phyloP scores from a whole-genome alignment of 2,888 invertebrate genomes.

The Hypomecis atomaria region DNA sequence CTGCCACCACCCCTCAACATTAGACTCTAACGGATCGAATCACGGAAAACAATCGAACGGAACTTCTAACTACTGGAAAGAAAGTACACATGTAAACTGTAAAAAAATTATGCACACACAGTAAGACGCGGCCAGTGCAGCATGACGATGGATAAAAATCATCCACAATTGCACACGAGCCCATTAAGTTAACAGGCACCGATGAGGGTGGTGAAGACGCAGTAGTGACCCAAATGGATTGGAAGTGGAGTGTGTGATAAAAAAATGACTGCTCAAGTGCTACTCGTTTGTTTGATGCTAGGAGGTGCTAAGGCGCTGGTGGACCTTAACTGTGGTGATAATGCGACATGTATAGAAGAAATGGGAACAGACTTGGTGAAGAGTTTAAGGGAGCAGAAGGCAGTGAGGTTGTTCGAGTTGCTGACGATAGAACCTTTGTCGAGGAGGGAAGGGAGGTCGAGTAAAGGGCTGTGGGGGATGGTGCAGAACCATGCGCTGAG shows the following conservation, averaged over 20 bases:
- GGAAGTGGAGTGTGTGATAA: slow-evolving; percentile 61
- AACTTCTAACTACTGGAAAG: slow-evolving; percentile 57
- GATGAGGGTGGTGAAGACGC: slow-evolving; percentile 67
- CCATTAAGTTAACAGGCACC: slow-evolving; percentile 77
- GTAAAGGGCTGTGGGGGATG: slow-evolving; percentile 70
- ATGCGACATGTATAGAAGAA: slow-evolving; percentile 84
- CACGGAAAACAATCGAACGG: slow-evolving; percentile 63
- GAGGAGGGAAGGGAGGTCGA: slow-evolving; percentile 69
- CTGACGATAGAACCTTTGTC: slow-evolving; percentile 83
- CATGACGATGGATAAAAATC: slow-evolving; percentile 82
- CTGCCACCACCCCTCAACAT: slow-evolving; percentile 51
- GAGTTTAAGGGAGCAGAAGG: slow-evolving; percentile 80
- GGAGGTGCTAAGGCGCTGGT: slow-evolving; percentile 66
- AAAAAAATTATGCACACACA: slow-evolving; percentile 69
- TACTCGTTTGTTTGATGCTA: slow-evolving; percentile 67
- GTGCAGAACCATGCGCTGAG: slow-evolving; percentile 81
- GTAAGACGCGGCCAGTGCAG: slow-evolving; percentile 64
- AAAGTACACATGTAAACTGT: slow-evolving; percentile 56
- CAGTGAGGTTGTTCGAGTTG: slow-evolving; percentile 81
- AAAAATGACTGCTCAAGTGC: slow-evolving; percentile 74
- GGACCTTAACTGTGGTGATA: slow-evolving; percentile 84
- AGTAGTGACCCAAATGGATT: slow-evolving; percentile 81
- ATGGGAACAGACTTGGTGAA: slow-evolving; percentile 79
- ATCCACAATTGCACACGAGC: slow-evolving; percentile 67
- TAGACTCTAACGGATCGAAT: slow-evolving; percentile 60